Percentiles rank a stretch among this genome's conserved stretches.
Conservation (phyloP, 2,888 invertebrate genomes). For the Hypolimnas misippus region DNA sequence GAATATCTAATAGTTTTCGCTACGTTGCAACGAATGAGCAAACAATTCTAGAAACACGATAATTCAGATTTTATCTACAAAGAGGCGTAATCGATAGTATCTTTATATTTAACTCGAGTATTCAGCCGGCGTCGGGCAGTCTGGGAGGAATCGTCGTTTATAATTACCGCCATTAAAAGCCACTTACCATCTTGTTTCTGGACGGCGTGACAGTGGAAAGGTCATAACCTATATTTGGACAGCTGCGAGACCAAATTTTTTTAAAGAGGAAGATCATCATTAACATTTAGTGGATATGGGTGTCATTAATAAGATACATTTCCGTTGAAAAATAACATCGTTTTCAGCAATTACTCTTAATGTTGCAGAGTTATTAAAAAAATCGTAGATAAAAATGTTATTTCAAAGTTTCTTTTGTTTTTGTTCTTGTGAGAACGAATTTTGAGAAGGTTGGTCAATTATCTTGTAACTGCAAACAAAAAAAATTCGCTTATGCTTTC, state of each 20-base stretch:
- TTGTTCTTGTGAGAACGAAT: conserved; percentile 3
- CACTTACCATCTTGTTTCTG: conserved; percentile 14
- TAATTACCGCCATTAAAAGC: conserved; percentile 30
- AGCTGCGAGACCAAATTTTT: conserved; percentile 25
- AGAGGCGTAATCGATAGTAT: conserved; percentile 28
- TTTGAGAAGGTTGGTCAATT: neutral
- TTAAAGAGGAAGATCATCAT: conserved; percentile 21
- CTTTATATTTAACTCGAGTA: conserved; percentile 24
- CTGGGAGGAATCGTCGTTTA: conserved; percentile 22
- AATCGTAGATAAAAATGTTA: conserved; percentile 9
- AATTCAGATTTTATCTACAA: conserved; percentile 1
- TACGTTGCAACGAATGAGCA: neutral
- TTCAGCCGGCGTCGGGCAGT: conserved; percentile 31
- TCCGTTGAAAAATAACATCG: neutral
- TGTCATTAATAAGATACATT: neutral
- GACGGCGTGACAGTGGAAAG: conserved; percentile 10
- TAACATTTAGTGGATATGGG: conserved; percentile 11
- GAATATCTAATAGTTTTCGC: neutral
- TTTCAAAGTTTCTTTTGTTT: conserved; percentile 1
- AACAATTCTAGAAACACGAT: neutral
- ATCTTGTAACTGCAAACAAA: neutral
- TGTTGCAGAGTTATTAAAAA: neutral
- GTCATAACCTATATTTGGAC: conserved; percentile 31
- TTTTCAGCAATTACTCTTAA: conserved; percentile 1
- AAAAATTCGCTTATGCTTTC: neutral